Evolutionary conservation across 2,797 vertebrate species (phyloP).

Genomic region (Liparis tanakae): DNA sequence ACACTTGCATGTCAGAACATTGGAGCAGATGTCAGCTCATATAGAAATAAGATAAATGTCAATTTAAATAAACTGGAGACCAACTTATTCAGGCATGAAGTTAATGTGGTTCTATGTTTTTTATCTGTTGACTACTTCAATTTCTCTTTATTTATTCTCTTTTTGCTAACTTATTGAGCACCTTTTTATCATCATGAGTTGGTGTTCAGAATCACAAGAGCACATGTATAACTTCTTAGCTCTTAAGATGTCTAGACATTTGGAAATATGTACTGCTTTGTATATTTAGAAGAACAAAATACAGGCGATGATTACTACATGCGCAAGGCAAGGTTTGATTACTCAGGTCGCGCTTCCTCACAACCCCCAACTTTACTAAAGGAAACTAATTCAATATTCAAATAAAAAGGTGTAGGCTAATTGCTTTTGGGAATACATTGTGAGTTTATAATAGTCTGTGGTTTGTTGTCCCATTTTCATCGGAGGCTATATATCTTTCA

Average conservation of each 20-base stretch:
- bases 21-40: neutral
- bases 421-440: neutral
- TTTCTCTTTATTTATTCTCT: neutral
- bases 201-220: neutral
- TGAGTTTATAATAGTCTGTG: neutral
- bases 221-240: neutral
- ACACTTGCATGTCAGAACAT: neutral
- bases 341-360: neutral
- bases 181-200: neutral
- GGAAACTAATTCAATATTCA: neutral
- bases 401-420: neutral
- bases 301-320: neutral
- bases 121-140: neutral
- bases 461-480: neutral
- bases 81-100: neutral
- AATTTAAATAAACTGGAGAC: neutral
- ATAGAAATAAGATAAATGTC: neutral
- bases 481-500: neutral
- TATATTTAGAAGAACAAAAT: neutral
- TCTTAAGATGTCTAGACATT: neutral
- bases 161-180: neutral
- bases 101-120: neutral
- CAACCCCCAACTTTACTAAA: neutral
- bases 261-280: constrained; percentile 10
- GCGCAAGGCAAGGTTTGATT: neutral